Conservation (phyloP, 2,888 invertebrate species). For the Parapristionchus giblindavisi region DNA sequence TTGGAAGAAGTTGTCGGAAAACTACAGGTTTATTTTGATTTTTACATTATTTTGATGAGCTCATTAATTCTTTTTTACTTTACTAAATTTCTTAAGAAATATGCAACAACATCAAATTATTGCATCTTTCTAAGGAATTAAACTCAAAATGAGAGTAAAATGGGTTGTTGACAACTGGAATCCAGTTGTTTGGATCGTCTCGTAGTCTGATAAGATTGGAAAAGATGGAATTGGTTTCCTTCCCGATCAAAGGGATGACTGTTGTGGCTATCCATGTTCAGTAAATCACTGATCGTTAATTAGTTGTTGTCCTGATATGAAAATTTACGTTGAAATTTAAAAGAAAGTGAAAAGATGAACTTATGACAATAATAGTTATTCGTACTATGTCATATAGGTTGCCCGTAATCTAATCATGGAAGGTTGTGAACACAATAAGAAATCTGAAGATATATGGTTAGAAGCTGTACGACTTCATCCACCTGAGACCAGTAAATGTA, state of each 20-base stretch:
- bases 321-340: too few species aligned
- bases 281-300: not conserved
- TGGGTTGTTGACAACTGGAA: too few species aligned
- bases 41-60: too few species aligned
- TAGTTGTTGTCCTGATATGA: not conserved
- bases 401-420: slow-evolving; percentile 91
- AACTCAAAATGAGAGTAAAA: too few species aligned
- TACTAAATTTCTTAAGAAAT: not conserved
- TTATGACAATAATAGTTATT: not conserved
- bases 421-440: slow-evolving; percentile 91
- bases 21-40: slow-evolving; percentile 46
- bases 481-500: slow-evolving; percentile 55
- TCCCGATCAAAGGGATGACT: too few species aligned
- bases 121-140: too few species aligned
- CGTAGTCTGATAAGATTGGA: too few species aligned
- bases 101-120: too few species aligned
- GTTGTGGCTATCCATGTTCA: too few species aligned
- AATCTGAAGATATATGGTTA: slow-evolving; percentile 96
- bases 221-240: too few species aligned
- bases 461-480: slow-evolving; percentile 88
- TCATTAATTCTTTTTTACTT: too few species aligned
- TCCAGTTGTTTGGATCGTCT: not conserved
- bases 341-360: not conserved
- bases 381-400: slow-evolving; percentile 42
- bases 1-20: slow-evolving; percentile 85